Evolutionary conservation across 2,888 invertebrate genomes (phyloP).

Genomic region (Lithophane semibrunnea): DNA sequence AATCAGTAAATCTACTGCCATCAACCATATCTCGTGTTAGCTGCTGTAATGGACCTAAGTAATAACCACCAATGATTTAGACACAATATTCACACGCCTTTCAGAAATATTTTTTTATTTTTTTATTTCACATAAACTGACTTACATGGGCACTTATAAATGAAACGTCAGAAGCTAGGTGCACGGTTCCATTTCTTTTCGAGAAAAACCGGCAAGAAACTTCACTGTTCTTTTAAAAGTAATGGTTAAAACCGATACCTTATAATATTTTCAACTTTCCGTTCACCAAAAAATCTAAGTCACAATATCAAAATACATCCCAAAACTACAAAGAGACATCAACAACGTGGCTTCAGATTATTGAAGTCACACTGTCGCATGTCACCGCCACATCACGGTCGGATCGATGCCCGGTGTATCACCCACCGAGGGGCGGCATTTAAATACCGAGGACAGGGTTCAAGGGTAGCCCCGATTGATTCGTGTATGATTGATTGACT

Average conservation of each 20-base stretch:
- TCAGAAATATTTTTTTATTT: too few species aligned
- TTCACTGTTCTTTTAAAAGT: not conserved
- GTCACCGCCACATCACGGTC: conserved; percentile 41
- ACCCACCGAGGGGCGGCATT: conserved; percentile 46
- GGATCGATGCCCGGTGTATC: conserved; percentile 55
- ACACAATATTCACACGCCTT: not conserved
- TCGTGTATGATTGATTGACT: conserved; percentile 49
- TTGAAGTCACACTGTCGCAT: conserved; percentile 47
- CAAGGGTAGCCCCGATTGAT: conserved; percentile 60
- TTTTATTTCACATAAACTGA: too few species aligned
- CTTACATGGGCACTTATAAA: not conserved
- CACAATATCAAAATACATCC: conserved; percentile 10
- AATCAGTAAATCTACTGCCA: not conserved
- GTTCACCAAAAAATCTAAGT: not conserved
- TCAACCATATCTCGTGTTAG: not conserved
- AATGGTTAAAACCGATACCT: not conserved
- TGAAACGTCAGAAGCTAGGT: not conserved
- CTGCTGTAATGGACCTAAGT: not conserved
- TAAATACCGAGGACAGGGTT: conserved; percentile 57
- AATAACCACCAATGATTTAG: not conserved
- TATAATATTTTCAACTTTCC: not conserved
- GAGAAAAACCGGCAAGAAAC: not conserved
- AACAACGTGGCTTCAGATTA: conserved; percentile 18
- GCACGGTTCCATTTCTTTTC: not conserved
- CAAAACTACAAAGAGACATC: conserved; percentile 10